These are phyloP conservation scores for Neomorphus geoffroyi DNA, from an alignment of 2,797 vertebrate genomes.

Conservation along the genomic window DNA sequence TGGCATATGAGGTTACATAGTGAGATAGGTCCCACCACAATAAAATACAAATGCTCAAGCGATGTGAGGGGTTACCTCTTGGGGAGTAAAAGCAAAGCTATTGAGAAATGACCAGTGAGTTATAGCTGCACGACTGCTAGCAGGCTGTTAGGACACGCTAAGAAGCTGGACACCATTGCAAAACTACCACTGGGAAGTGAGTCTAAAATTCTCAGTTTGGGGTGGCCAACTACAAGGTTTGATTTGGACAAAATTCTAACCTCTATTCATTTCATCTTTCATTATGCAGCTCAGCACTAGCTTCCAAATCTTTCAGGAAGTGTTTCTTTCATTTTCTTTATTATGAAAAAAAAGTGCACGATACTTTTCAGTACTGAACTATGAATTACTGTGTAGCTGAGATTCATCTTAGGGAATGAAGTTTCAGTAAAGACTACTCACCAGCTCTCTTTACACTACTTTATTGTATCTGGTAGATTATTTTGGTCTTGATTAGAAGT, in stretches of 20 bases:
- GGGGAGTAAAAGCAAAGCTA: background rate
- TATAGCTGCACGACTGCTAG: background rate
- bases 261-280: background rate
- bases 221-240: background rate
- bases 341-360: background rate
- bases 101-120: background rate
- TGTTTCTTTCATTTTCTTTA: background rate
- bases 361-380: background rate
- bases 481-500: conserved; percentile 32
- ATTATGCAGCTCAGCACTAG: background rate
- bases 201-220: background rate
- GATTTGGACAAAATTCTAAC: background rate
- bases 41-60: rapidly evolving
- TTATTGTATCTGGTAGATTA: background rate
- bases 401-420: background rate
- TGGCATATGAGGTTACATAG: rapidly evolving
- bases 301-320: background rate
- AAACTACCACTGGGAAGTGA: background rate
- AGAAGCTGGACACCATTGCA: background rate
- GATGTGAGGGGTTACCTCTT: too few relatives aligned
- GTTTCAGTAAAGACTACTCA: background rate
- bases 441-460: background rate
- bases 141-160: background rate
- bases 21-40: background rate
- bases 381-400: background rate